Evolutionary conservation across 2,888 invertebrate species (phyloP).

Genomic region (Anthoptus insignis): DNA sequence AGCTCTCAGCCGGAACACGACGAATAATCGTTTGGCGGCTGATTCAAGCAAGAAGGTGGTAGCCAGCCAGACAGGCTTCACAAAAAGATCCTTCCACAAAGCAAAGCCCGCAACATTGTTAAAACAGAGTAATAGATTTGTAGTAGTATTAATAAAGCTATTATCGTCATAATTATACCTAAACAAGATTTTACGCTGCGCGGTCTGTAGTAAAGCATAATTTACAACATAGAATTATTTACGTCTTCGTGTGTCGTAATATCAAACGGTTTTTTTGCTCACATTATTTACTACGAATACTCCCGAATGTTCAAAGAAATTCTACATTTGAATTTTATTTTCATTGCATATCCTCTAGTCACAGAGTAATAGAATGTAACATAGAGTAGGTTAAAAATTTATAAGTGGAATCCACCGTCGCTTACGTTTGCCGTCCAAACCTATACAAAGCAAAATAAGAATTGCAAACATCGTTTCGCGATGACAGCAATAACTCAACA

Average conservation of each 20-base stretch:
- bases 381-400: background rate
- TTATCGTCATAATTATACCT: constrained; percentile 80
- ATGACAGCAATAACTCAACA: constrained; percentile 38
- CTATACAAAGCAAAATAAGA: constrained; percentile 25
- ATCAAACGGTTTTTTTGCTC: constrained; percentile 17
- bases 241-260: constrained; percentile 47
- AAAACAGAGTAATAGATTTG: constrained; percentile 84
- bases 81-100: too few relatives aligned
- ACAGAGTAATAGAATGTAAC: background rate
- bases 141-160: constrained; percentile 78
- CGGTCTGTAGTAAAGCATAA: constrained; percentile 75
- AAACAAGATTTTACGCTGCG: constrained; percentile 82
- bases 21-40: too few relatives aligned
- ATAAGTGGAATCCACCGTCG: background rate
- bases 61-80: too few relatives aligned
- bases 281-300: background rate
- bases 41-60: too few relatives aligned
- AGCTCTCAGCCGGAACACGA: constrained; percentile 64
- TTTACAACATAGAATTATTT: constrained; percentile 64
- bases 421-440: background rate
- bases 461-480: constrained; percentile 29
- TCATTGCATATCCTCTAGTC: background rate
- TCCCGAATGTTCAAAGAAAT: background rate
- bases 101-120: too few relatives aligned
- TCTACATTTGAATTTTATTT: background rate